Conservation (phyloP, 2,888 invertebrate genomes). For the Papilio protenor region DNA sequence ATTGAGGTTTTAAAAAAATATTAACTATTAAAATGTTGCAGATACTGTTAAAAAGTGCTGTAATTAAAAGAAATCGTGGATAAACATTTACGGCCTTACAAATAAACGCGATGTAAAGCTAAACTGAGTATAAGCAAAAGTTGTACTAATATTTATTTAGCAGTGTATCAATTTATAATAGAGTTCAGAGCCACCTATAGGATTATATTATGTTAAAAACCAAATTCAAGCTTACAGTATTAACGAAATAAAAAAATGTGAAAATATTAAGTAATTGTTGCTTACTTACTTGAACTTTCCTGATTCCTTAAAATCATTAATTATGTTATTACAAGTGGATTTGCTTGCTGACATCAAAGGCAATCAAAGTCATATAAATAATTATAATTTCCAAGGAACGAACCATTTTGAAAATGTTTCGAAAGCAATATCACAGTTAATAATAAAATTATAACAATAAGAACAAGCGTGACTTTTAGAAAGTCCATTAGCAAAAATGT, state of each 20-base stretch:
- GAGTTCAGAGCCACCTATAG: too few species aligned
- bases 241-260: neutral
- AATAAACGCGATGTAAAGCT: too few species aligned
- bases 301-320: neutral
- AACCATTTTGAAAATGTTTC: neutral
- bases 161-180: too few species aligned
- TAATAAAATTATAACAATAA: slow-evolving; percentile 7
- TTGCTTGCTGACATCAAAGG: slow-evolving; percentile 1
- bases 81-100: too few species aligned
- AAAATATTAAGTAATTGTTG: neutral
- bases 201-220: neutral
- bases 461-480: slow-evolving; percentile 5
- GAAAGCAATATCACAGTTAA: neutral
- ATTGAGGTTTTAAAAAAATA: too few species aligned
- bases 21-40: too few species aligned
- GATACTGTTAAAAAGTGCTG: too few species aligned
- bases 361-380: slow-evolving; percentile 14
- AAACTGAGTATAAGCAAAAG: too few species aligned
- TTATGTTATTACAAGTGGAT: neutral
- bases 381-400: neutral
- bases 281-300: neutral
- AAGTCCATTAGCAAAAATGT: slow-evolving; percentile 16
- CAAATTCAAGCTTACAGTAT: neutral
- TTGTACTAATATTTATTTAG: too few species aligned
- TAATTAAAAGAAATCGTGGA: too few species aligned